Percentiles rank a stretch among this genome's conserved stretches.
phyloP scores from a whole-genome alignment of 2,113 vertebrate species.

The human region GRCh38 chr11:130923501-130924000 shows the following conservation, averaged over 20 bases:
- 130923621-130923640: not conserved
- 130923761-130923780: not conserved
- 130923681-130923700: not conserved
- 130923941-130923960: too few relatives aligned
- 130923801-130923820: too few relatives aligned
- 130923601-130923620: not conserved
- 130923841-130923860: too few relatives aligned
- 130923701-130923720: not conserved
- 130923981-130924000: too few relatives aligned
- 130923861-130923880: too few relatives aligned
- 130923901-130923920: too few relatives aligned
- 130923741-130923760: not conserved
- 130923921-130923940: too few relatives aligned
- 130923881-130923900: too few relatives aligned
- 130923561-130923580: not conserved
- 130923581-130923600: not conserved
- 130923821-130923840: too few relatives aligned
- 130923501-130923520: not conserved
- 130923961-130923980: too few relatives aligned
- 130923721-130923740: not conserved
- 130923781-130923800: not conserved
- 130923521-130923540: not conserved
- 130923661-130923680: not conserved
- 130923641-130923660: not conserved
- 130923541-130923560: not conserved